phyloP scores from a whole-genome alignment of 2,797 vertebrate genomes.

The Esox lucius region DNA sequence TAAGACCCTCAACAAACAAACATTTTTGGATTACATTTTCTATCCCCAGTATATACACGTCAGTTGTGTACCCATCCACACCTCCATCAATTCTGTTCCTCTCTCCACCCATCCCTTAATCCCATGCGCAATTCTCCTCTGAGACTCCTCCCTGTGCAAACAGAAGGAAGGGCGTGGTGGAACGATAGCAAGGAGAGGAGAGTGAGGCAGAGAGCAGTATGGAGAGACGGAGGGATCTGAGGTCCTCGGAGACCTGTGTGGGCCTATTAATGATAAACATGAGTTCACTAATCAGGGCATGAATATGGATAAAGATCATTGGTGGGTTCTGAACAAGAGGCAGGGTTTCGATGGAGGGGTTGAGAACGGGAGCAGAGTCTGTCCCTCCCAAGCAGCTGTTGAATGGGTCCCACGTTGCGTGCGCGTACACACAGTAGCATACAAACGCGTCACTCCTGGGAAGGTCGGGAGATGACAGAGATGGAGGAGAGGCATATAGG shows the following conservation, averaged over 20 bases:
- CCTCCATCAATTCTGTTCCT: neutral
- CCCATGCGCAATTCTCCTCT: neutral
- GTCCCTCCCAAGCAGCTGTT: constrained; percentile 56
- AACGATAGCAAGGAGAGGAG: neutral
- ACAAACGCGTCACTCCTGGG: neutral
- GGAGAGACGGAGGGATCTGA: constrained; percentile 38
- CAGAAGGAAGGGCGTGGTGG: neutral
- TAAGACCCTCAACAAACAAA: no score
- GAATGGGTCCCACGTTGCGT: no score
- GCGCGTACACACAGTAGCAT: no score
- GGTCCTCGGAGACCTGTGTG: no score
- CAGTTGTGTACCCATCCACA: neutral
- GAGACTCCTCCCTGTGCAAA: neutral
- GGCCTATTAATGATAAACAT: constrained; percentile 27
- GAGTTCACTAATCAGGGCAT: constrained; percentile 26
- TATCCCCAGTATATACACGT: no score
- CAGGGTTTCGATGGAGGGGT: constrained; percentile 29
- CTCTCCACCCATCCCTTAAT: no score
- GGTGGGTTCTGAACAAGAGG: constrained; percentile 37
- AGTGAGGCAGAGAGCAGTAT: constrained; percentile 38
- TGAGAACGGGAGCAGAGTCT: constrained; percentile 41
- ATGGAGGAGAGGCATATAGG: constrained; percentile 13
- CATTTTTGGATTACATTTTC: no score
- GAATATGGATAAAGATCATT: constrained; percentile 51
- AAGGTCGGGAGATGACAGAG: constrained; percentile 11